Evolutionary conservation across 2,888 invertebrate species (phyloP), one percentile per base, ranked within the genome.

Genomic region (Lepetodrilus schrolli): DNA sequence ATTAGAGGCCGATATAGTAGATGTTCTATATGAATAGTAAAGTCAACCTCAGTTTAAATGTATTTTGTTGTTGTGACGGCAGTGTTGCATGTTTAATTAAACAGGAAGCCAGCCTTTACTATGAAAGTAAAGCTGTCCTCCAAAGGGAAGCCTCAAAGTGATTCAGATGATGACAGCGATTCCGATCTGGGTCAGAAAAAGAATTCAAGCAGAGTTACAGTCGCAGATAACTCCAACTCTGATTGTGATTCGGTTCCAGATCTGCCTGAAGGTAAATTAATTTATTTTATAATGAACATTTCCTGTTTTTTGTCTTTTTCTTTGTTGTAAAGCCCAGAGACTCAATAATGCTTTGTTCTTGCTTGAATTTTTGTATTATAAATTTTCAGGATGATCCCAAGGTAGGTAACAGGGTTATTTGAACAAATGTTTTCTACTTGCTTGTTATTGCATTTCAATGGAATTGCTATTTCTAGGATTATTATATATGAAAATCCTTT

Each of bases 51-150:
- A n/a, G n/a, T n/a, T n/a, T n/a, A n/a, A n/a, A 47, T 48, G 4
- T 69, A 20, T 30, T 70, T 20, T n/a, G n/a, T n/a, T n/a, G n/a
- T n/a, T n/a, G n/a, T n/a, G n/a, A n/a, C n/a, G n/a, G n/a, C n/a
- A n/a, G n/a, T n/a, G n/a, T n/a, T n/a, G n/a, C n/a, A n/a, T n/a
- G n/a, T n/a, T n/a, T n/a, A n/a, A n/a, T n/a, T n/a, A n/a, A n/a
- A n/a, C 26, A 70, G 70, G 50, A 70, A 70, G 50, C 70, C 70
- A n/a, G 70, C 38, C 17, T 68, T 47, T 17, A 68, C 68, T 13
- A n/a, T 68, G 47, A 68, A 68, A 30, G 30, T 68, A 26, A 30
- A n/a, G n/a, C 26, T 58, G 23, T 23, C 26, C 8, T 10, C 23
- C 13, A 47, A 30, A 17, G 47, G 47, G 30, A 68, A n/a, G n/a